Evolutionary conservation across 2,797 vertebrate species (phyloP), one percentile per base, ranked within the genome.

Genomic region (Antennarius maculatus): DNA sequence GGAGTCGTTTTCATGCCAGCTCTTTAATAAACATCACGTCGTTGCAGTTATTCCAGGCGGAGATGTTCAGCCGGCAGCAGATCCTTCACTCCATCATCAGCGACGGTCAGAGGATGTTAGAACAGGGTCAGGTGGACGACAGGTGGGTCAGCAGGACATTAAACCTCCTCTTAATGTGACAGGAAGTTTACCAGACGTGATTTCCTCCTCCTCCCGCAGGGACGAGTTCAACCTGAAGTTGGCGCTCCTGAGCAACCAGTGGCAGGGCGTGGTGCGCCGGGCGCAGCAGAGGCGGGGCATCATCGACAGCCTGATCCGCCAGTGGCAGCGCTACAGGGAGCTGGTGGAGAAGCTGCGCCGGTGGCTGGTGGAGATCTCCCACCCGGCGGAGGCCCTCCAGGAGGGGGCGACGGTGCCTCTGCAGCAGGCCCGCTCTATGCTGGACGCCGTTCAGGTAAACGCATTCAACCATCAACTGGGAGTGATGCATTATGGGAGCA

Each of bases 11-110:
- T 34, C 23, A 8, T 34, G 31, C 4, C 31, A 34, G 31, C 31
- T 34, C 5, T 34, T 34, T 34, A 34, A 34, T 29, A 0, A 43
- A n/a, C 0, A 18, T 9, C 84, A 46, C 89, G 45, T 73, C 82
- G 12, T 81, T 71, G 31, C 71, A 99, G 98, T 91, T 99, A 68
- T 99, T 99, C 89, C 97, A 99, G 86, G 94, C 96, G 0, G 98
- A 99, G 93, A 99, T 99, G 96, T 98, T 99, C 90, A 98, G 97
- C 76, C 95, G 95, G 43, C 98, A 99, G 83, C 98, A 98, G 92
- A 96, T 99, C 88, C 94, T 99, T 41, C 96, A 98, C 90, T 98
- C 97, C 0, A 98, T 99, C 75, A 97, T 98, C 87, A 91, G 89
- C 77, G 96, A 99, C 63, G 98, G 98, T 39, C 98, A 99, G 68